A percentile compares a stretch with the other conserved stretches of the same genome.
Evolutionary conservation across 1,140 invertebrate species (phyloP).

Genomic region (Popillia japonica): DNA sequence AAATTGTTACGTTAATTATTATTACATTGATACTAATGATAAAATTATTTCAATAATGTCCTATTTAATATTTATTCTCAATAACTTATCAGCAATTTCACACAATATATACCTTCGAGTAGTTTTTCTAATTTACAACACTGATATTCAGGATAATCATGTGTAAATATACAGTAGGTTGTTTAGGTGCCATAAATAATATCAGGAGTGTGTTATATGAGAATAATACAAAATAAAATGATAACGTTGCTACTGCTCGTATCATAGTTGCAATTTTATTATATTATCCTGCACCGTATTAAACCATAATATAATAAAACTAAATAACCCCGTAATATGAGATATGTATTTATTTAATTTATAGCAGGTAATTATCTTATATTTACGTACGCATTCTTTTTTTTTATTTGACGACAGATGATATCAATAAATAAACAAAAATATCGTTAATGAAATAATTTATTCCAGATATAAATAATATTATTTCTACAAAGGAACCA

Average conservation of each 20-base stretch:
- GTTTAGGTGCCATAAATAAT: background rate
- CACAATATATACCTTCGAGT: background rate
- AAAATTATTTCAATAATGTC: no score
- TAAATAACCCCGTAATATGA: background rate
- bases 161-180: background rate
- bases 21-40: no score
- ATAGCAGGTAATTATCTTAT: background rate
- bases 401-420: background rate
- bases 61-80: no score
- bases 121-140: background rate
- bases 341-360: conserved; percentile 2
- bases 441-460: conserved; percentile 5
- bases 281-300: no score
- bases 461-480: conserved; percentile 29
- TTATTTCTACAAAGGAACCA: conserved; percentile 16
- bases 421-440: background rate
- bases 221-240: background rate
- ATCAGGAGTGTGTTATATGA: background rate
- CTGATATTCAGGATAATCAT: background rate
- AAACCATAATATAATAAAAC: background rate
- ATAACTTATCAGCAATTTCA: no score
- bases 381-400: background rate
- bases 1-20: no score
- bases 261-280: no score
- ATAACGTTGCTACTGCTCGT: background rate